Base-by-base conservation (phyloP, 2,113 vertebrate species). In the Conger conger region DNA sequence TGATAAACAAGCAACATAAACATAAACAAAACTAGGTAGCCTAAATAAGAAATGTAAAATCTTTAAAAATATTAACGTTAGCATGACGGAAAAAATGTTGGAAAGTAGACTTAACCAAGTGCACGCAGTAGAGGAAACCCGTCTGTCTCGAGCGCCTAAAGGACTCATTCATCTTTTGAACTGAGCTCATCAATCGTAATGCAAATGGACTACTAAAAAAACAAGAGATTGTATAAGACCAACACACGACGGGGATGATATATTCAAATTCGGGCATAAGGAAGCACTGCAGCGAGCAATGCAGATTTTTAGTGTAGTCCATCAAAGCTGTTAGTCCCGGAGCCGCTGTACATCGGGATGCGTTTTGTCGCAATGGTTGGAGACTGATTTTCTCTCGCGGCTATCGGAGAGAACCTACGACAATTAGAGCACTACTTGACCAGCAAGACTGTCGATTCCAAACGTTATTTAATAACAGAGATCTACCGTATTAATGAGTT, bases 301-400 rank as follows among this genome's bases (percentile, higher is more conserved):
- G 80, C 80, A 82, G 80, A 82, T 82, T 82, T 82, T 33, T 30
- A 35, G 80, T 45, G 50, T 57, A 11, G 45, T 82, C 53, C 53
- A 82, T 82, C 80, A 82, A 35, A 57, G 80, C 80, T 82, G 80
- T 82, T 53, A 82, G 80, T 54, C 7, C 50, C 30, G 50, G n/a
- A 82, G 50, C 53, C n/a, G 53, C 80, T 82, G 80, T 53, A 35
- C 50, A 82, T 53, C 38, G 45, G 45, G 36, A 57, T 38, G 50
- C 33, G 80, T 82, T 73, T 82, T 82, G 80, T 82, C 80, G 80
- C 80, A 82, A 53, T 57, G 80, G 42, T 6, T 33, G n/a, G n/a
- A 35, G 80, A 53, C 45, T 17, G 50, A 1, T 73, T 50, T 73
- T n/a, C 68, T 73, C n/a, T 27, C 68, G 68, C n/a, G 68, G 27